Evolutionary conservation across 2,888 invertebrate genomes (phyloP).

Genomic region (Meta bourneti): DNA sequence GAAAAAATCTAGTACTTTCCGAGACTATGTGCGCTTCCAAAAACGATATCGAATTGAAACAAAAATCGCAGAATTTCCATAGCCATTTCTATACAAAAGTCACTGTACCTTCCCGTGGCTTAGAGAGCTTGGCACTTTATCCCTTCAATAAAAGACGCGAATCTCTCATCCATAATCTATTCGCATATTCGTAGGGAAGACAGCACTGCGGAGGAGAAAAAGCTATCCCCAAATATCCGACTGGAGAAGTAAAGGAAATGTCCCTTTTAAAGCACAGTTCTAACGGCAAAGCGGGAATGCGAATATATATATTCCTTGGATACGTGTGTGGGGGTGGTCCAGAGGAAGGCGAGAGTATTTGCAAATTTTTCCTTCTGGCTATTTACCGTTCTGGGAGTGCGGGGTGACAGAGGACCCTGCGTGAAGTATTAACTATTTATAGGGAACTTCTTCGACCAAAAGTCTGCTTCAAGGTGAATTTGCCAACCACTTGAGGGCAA

Average conservation of each 20-base stretch:
- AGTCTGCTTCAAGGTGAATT: constrained; percentile 1
- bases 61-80: not conserved
- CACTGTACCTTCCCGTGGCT: not conserved
- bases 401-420: not conserved
- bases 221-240: not conserved
- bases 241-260: not conserved
- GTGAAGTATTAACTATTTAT: constrained; percentile 31
- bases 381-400: not conserved
- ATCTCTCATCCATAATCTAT: not conserved
- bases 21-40: not conserved
- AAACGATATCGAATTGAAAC: not conserved
- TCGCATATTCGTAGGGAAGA: not conserved
- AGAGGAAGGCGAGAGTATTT: not conserved
- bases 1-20: not conserved
- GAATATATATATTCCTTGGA: not conserved
- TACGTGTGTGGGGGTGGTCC: not conserved
- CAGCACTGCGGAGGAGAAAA: not conserved
- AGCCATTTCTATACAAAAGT: not conserved
- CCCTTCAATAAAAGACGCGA: not conserved
- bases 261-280: not conserved
- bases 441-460: not conserved
- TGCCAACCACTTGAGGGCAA: constrained; percentile 31
- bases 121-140: not conserved
- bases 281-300: not conserved
- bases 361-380: constrained; percentile 16